A percentile compares a stretch with the other conserved stretches of the same genome.
phyloP scores from a whole-genome alignment of 2,888 invertebrate genomes.

The Baccha elongata region DNA sequence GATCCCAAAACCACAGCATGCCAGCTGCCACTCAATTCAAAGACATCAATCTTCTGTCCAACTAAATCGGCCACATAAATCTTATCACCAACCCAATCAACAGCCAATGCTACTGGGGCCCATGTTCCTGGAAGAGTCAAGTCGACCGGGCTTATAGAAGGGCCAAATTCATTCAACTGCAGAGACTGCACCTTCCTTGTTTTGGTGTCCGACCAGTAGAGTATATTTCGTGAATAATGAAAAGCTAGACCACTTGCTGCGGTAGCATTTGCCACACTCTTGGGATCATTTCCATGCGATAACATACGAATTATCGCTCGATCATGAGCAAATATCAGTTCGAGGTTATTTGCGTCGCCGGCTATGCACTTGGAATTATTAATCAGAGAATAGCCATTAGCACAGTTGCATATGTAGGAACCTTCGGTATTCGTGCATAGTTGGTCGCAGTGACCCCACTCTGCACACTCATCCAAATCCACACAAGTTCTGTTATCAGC shows the following conservation, averaged over 20 bases:
- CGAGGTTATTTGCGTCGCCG: conserved; percentile 84
- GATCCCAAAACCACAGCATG: conserved; percentile 96
- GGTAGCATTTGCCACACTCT: conserved; percentile 89
- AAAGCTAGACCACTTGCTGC: conserved; percentile 94
- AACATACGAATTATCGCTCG: conserved; percentile 88
- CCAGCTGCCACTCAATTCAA: conserved; percentile 92
- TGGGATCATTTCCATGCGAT: conserved; percentile 85
- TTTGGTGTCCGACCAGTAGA: conserved; percentile 96
- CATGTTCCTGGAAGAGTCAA: conserved; percentile 92
- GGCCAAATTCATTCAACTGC: conserved; percentile 82
- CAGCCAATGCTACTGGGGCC: conserved; percentile 95
- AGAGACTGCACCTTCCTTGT: conserved; percentile 89
- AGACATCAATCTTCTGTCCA: conserved; percentile 96
- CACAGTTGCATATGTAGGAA: conserved; percentile 92
- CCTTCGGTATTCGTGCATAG: conserved; percentile 94
- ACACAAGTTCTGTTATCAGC: conserved; percentile 93
- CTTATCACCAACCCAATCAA: conserved; percentile 98
- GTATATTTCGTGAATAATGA: conserved; percentile 88
- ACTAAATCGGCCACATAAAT: conserved; percentile 96
- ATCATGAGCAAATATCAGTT: conserved; percentile 88
- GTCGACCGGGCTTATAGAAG: conserved; percentile 83
- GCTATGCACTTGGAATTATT: conserved; percentile 87
- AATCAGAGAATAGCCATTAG: conserved; percentile 87
- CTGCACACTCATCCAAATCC: conserved; percentile 95
- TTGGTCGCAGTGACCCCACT: conserved; percentile 98